Evolutionary conservation across 2,113 vertebrate genomes (phyloP), one percentile per base, ranked within the genome.

Genomic region (Podarcis muralis): DNA sequence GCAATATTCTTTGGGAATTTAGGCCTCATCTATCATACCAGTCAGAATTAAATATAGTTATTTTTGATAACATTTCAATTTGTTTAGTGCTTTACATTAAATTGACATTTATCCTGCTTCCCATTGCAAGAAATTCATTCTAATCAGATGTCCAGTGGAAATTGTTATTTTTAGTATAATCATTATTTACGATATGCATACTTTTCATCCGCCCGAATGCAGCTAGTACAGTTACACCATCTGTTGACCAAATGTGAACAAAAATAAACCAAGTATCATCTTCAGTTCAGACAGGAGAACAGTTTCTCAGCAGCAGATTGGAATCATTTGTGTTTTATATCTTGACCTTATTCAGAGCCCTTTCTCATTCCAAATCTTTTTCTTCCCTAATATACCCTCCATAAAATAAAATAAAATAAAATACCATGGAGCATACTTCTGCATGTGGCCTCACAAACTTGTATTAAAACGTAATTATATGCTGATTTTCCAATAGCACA

Each of bases 161-260:
- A 95, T 96, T 96, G 93, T 96, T 95, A 93, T 81, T 95, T 82
- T 83, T 92, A 93, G 53, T 92, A 94, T 92, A 37, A 35, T 85
- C 74, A 94, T 91, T 83, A 69, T 90, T 93, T 88, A 93, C 92
- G 89, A 96, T 89, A 93, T 88, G 84, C 82, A 93, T 92, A 76
- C 83, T 90, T 93, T 87, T 77, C 81, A 68, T 86, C 74, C 88
- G 88, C 83, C 88, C 95, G 90, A 87, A 91, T 91, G 85, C 89
- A 92, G 78, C 90, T 27, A 88, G 88, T 91, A 88, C 80, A 94
- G 83, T 78, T 91, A 88, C 77, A 93, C 93, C 94, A 95, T 95
- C 96, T 95, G 89, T 92, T 97, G 95, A 91, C 93, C 92, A 96
- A 96, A 96, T 92, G 88, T 89, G 91, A 95, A 90, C 92, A 90